Conservation (phyloP, 2,888 invertebrate genomes). For the Torymus auratus region DNA sequence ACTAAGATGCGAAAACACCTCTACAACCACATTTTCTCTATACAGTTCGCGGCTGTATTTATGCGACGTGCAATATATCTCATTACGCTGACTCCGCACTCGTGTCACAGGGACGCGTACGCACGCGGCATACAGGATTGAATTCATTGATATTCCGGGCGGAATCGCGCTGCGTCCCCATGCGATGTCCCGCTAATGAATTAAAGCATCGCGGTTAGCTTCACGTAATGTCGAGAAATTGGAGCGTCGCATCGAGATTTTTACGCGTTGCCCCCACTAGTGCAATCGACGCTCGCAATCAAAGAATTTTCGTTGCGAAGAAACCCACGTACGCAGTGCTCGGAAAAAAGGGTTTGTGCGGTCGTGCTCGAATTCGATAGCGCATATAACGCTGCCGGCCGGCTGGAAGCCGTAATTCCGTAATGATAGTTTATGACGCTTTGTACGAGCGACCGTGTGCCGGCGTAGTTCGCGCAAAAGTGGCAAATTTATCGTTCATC, state of each 20-base stretch:
- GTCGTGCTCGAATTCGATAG: slow-evolving; percentile 14
- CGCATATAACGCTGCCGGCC: neutral
- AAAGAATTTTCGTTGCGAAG: slow-evolving; percentile 24
- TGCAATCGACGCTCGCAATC: slow-evolving; percentile 24
- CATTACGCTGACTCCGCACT: neutral
- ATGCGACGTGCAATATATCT: neutral
- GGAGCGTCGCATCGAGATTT: slow-evolving; percentile 11
- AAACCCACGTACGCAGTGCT: slow-evolving; percentile 6
- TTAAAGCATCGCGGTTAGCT: slow-evolving; percentile 60
- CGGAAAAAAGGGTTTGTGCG: neutral
- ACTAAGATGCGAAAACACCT: neutral
- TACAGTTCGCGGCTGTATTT: neutral
- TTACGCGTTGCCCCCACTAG: neutral
- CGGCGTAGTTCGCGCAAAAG: slow-evolving; percentile 18
- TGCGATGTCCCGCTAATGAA: slow-evolving; percentile 65
- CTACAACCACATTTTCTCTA: too few species aligned
- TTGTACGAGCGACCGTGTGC: neutral
- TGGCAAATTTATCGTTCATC: slow-evolving; percentile 41
- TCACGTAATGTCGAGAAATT: slow-evolving; percentile 23
- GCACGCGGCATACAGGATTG: neutral
- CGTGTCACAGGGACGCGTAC: neutral
- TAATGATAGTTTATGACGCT: slow-evolving; percentile 51
- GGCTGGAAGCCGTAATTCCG: slow-evolving; percentile 29
- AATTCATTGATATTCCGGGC: slow-evolving; percentile 65
- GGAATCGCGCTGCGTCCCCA: slow-evolving; percentile 58